Evolutionary conservation across 2,797 vertebrate genomes (phyloP), one percentile per base, ranked within the genome.

Genomic region (Macropus fuliginosus): DNA sequence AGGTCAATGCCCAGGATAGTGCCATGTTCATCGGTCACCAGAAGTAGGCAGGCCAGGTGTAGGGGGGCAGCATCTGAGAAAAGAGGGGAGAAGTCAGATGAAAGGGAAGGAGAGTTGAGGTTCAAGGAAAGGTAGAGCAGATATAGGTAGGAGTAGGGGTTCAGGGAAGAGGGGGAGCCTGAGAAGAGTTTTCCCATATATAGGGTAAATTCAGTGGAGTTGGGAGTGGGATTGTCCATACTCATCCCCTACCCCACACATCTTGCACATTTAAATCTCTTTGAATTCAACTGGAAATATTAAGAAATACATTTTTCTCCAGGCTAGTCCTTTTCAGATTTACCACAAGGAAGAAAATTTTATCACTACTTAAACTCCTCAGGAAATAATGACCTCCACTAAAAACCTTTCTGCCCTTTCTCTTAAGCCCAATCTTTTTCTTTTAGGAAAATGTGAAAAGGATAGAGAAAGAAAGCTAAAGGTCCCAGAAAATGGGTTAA

Each of bases 1-100:
- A 98, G 98, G 90, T 98, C 98, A 52, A 98, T 97, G 97, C 98
- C 98, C 93, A 98, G 74, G 59, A 98, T 95, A 66, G 95, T 96
- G 56, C 98, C 98, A 0, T 97, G 96, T 87, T 98, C 98, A 24
- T 98, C 98, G 0, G 97, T 98, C 93, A 98, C 98, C 95, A 98
- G 89, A 54, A 98, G 94, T 46, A 98, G 96, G 96, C 95, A 98
- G 62, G 98, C 97, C 5, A 98, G 94, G 5, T 96, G 98, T 94
- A 98, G 62, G 16, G 98, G 95, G 3, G 91, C 95, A 87, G 97
- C 95, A 34, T 98, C 98, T 98, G 91, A 0, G 6, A 50, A 89
- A 93, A 54, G 66, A 87, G 81, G 4, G 66, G 91, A 21, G 56
- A 13, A 57, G 40, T 29, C 2, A 4, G 34, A 18, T 11, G 14